A percentile compares a stretch with the other conserved stretches of the same genome.
These are phyloP conservation scores for Bilobella aurantiaca DNA, from an alignment of 1,140 invertebrate genomes.

Conservation along the genomic window DNA sequence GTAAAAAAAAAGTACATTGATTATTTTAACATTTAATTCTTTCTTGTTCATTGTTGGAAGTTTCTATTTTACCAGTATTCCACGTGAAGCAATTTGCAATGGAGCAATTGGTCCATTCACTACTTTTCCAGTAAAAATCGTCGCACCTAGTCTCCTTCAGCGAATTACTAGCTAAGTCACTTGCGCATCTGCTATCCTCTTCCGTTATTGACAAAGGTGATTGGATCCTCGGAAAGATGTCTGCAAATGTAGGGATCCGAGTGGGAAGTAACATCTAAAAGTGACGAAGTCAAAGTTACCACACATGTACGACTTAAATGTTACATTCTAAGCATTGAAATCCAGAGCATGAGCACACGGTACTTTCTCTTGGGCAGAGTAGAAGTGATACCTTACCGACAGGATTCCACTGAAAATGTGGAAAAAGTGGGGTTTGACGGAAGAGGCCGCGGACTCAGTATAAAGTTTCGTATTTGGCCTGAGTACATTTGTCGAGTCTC, in stretches of 20 bases:
- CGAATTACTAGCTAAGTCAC: background rate
- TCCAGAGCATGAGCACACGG: background rate
- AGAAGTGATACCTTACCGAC: background rate
- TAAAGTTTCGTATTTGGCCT: conserved; percentile 7
- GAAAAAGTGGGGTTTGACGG: background rate
- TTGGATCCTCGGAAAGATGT: background rate
- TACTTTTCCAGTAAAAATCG: conserved; percentile 47
- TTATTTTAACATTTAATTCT: conserved; percentile 47
- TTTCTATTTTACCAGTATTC: conserved; percentile 50
- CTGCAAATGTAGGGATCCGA: background rate
- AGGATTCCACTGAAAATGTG: background rate
- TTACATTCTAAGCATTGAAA: no score
- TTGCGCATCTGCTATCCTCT: background rate
- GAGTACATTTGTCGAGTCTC: background rate
- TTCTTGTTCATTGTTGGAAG: conserved; percentile 61
- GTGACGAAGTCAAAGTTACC: background rate
- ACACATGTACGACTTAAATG: background rate
- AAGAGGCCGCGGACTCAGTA: background rate
- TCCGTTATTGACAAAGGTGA: background rate
- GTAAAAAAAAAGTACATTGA: no score
- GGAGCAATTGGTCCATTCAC: conserved; percentile 58
- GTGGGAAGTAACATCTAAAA: background rate
- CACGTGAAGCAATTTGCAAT: conserved; percentile 61
- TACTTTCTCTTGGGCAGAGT: background rate
- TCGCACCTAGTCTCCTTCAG: background rate